phyloP scores from a whole-genome alignment of 2,113 vertebrate species.

The Ptyas mucosa region DNA sequence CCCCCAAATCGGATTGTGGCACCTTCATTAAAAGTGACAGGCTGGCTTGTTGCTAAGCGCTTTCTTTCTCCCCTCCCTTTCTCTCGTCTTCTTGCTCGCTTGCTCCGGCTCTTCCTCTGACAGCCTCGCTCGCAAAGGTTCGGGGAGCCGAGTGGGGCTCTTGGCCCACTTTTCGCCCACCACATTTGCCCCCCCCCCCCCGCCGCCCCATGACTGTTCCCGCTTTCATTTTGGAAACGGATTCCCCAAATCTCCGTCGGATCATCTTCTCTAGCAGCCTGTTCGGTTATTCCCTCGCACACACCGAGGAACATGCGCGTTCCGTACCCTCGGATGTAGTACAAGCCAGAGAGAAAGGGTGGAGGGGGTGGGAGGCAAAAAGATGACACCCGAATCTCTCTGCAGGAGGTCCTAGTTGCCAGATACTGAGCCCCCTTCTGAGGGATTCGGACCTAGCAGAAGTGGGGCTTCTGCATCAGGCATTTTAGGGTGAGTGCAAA shows the following conservation, averaged over 20 bases:
- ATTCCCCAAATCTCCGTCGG: background rate
- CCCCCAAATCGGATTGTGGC: background rate
- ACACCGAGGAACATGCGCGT: background rate
- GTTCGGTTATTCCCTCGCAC: background rate
- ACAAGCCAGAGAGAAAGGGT: conserved; percentile 5
- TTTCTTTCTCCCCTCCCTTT: background rate
- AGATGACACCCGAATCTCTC: too few species aligned
- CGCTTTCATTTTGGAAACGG: conserved; percentile 11
- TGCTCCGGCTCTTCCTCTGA: too few species aligned
- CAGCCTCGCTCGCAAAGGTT: background rate
- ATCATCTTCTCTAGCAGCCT: background rate
- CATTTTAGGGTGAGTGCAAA: background rate
- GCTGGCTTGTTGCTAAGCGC: conserved; percentile 10
- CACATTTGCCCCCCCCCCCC: background rate
- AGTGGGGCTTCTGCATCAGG: background rate
- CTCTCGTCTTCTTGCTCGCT: too few species aligned
- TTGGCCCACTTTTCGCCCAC: background rate
- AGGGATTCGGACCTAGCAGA: conserved; percentile 19
- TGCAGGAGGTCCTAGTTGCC: conserved; percentile 8
- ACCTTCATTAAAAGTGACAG: background rate
- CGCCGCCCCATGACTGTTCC: conserved; percentile 11
- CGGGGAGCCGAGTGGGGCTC: conserved; percentile 9
- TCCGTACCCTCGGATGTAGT: background rate
- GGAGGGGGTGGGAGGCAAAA: too few species aligned
- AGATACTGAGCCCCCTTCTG: conserved; percentile 23